These are phyloP conservation scores for Riptortus pedestris DNA, from an alignment of 1,140 invertebrate genomes.

Conservation along the genomic window DNA sequence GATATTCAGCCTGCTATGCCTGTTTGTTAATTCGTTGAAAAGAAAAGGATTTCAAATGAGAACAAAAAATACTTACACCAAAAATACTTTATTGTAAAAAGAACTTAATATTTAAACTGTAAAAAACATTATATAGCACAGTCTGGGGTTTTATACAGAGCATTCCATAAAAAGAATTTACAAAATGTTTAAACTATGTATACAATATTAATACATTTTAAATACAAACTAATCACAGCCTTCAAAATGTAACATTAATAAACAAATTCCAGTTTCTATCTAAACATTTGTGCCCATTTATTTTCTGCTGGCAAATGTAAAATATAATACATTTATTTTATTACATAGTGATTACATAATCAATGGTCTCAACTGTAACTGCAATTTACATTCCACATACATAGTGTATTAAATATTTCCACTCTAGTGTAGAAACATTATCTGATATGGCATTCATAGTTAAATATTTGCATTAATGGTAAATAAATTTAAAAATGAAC, in stretches of 20 bases:
- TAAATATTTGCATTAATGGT: no score
- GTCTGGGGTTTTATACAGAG: not conserved
- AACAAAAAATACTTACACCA: not conserved
- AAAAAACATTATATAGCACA: slow-evolving; percentile 10
- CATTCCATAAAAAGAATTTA: slow-evolving; percentile 4
- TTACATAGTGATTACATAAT: not conserved
- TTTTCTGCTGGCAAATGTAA: slow-evolving; percentile 5
- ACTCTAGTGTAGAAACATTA: no score
- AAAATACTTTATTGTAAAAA: slow-evolving; percentile 17
- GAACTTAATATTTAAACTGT: not conserved
- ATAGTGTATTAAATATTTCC: no score
- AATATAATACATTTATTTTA: no score
- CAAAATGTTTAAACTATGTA: not conserved
- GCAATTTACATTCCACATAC: no score
- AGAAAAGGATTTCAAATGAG: no score
- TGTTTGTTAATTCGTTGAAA: no score
- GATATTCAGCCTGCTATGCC: no score
- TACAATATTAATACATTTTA: slow-evolving; percentile 1
- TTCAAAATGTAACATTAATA: not conserved
- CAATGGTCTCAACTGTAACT: no score
- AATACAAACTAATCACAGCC: slow-evolving; percentile 13
- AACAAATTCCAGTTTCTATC: not conserved
- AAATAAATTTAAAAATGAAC: no score
- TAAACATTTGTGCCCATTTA: not conserved
- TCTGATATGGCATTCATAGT: no score